Conservation (phyloP, 2,113 vertebrate species). For the Picathartes gymnocephalus region DNA sequence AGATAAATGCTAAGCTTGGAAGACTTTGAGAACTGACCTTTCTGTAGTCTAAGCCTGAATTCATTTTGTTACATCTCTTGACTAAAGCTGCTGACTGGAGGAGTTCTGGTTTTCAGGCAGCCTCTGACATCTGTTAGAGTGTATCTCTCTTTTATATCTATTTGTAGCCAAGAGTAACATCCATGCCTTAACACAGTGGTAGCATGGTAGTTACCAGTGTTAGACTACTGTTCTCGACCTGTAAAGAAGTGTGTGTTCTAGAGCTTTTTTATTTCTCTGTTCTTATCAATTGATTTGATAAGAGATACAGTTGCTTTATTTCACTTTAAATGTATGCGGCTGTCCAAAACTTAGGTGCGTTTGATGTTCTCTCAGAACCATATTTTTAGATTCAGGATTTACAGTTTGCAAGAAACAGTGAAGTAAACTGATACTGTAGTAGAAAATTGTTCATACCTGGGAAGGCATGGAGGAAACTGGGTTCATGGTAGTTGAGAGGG, state of each 20-base stretch:
- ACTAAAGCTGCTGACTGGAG: background rate
- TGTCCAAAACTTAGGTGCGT: background rate
- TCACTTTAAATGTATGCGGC: background rate
- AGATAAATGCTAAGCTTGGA: background rate
- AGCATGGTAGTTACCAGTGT: background rate
- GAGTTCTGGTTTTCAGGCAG: background rate
- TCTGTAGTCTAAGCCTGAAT: background rate
- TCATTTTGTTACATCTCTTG: background rate
- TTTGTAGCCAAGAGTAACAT: background rate
- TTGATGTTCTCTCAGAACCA: background rate
- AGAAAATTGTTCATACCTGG: background rate
- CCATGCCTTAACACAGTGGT: background rate
- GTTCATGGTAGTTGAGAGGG: accelerated
- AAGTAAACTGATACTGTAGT: background rate
- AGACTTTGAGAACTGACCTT: background rate
- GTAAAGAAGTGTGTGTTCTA: background rate
- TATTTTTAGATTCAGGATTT: background rate
- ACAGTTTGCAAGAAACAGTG: background rate
- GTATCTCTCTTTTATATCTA: background rate
- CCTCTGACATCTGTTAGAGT: background rate
- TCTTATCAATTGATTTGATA: background rate
- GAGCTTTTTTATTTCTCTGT: background rate
- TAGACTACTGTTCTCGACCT: background rate
- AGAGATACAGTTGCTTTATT: background rate
- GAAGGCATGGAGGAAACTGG: background rate